Base-by-base conservation (phyloP, 2,113 vertebrate genomes). In the Zosterops hypoxanthus region DNA sequence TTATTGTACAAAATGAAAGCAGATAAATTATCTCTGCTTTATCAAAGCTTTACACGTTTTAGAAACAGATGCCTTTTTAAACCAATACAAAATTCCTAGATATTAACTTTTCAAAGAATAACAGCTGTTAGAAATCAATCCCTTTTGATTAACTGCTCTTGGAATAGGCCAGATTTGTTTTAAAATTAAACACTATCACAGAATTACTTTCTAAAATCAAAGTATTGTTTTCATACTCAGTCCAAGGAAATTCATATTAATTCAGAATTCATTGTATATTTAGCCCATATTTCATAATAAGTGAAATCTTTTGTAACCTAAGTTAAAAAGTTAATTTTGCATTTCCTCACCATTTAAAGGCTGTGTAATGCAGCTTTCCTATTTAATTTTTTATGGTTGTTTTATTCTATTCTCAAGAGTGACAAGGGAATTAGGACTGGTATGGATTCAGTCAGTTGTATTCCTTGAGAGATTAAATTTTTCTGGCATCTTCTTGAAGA, bases 51-150 rank as follows among this genome's bases (percentile, higher is more conserved):
- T 95, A 95, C 93, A 96, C 79, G 1, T 95, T 95, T 79, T 92
- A 91, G 93, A 95, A 95, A 94, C 95, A 97, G 94, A 96, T 93
- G 94, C 95, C 63, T 46, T 90, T 95, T 95, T 59, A 91, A 94
- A 93, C 57, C 56, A 41, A 88, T 87, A 91, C 25, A 52, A 59
- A 95, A 95, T 97, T 94, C 95, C 93, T 94, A 87, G 55, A 87
- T 94, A 87, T 85, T 94, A 95, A 88, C 78, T 91, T 92, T 82
- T 94, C 84, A 92, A 96, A 91, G 36, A 91, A 25, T 95, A 87
- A 59, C 94, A 95, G 94, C 92, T 96, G 96, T 95, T 89, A 94
- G 91, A 86, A 94, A 95, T 97, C 75, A 80, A 79, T 94, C 73
- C 41, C 34, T 68, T 91, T 80, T 80, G 64, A 92, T 94, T 92